Evolutionary conservation across 2,888 invertebrate genomes (phyloP).

Genomic region (Altica lythri): DNA sequence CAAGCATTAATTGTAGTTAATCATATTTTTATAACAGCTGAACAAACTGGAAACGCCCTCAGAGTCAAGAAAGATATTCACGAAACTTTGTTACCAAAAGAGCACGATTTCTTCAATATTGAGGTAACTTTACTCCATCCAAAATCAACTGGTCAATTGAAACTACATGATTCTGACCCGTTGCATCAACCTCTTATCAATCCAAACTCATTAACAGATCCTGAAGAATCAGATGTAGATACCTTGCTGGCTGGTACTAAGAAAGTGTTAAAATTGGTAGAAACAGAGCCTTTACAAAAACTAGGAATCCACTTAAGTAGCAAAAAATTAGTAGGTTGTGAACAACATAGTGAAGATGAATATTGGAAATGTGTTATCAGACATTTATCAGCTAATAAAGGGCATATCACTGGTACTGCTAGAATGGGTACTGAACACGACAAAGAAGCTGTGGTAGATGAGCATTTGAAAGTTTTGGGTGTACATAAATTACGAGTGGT

Average conservation of each 20-base stretch:
- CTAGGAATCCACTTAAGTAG: slow-evolving; percentile 58
- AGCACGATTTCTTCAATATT: slow-evolving; percentile 60
- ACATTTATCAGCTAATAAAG: slow-evolving; percentile 40
- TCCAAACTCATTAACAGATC: slow-evolving; percentile 77
- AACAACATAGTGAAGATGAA: slow-evolving; percentile 61
- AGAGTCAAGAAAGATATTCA: slow-evolving; percentile 62
- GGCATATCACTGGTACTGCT: slow-evolving; percentile 62
- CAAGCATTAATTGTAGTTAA: neutral
- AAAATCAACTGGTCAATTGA: slow-evolving; percentile 72
- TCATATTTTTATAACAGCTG: slow-evolving; percentile 12
- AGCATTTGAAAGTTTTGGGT: slow-evolving; percentile 66
- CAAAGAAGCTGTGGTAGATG: slow-evolving; percentile 67
- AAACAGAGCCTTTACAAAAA: slow-evolving; percentile 65
- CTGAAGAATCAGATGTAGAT: slow-evolving; percentile 61
- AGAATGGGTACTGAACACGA: slow-evolving; percentile 72
- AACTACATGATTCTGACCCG: slow-evolving; percentile 74
- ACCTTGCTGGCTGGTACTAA: slow-evolving; percentile 65
- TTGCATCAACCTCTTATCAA: slow-evolving; percentile 75
- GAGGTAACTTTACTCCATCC: slow-evolving; percentile 76
- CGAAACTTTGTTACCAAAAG: slow-evolving; percentile 61
- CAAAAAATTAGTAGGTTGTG: slow-evolving; percentile 59
- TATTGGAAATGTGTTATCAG: slow-evolving; percentile 70
- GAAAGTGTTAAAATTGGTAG: slow-evolving; percentile 62
- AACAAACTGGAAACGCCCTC: slow-evolving; percentile 54
- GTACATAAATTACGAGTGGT: slow-evolving; percentile 65